These are phyloP conservation scores for Anguilla pacifica DNA, from an alignment of 2,797 vertebrate species.

Conservation along the genomic window DNA sequence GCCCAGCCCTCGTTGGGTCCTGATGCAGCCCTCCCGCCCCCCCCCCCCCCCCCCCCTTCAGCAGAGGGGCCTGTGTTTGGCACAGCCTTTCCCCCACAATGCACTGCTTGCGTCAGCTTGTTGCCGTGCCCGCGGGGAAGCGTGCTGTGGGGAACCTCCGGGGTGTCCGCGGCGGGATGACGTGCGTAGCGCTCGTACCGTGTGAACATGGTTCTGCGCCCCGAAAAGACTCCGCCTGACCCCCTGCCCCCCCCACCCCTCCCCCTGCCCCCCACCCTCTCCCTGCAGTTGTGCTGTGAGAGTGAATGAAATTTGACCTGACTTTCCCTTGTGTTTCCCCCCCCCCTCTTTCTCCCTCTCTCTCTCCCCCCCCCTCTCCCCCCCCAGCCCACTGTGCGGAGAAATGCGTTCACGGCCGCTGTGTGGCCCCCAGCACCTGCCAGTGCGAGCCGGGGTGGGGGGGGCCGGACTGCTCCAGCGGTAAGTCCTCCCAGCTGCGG, in stretches of 20 bases:
- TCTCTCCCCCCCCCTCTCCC: slow-evolving; percentile 56
- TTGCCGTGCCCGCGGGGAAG: neutral
- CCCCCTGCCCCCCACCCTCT: neutral
- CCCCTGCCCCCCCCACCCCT: neutral
- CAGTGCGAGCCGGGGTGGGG: slow-evolving; percentile 98
- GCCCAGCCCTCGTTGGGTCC: too few species aligned
- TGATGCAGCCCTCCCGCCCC: too few species aligned
- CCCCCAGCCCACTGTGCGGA: slow-evolving; percentile 89
- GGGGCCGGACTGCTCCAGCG: slow-evolving; percentile 94
- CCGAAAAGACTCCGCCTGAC: neutral
- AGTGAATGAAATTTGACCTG: slow-evolving; percentile 52
- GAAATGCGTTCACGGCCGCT: slow-evolving; percentile 93
- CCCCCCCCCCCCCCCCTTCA: too few species aligned
- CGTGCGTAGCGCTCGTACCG: neutral
- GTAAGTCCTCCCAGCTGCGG: slow-evolving; percentile 87
- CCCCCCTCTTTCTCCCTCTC: slow-evolving; percentile 46
- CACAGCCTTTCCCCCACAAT: neutral
- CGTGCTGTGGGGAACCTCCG: neutral
- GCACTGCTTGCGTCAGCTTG: neutral
- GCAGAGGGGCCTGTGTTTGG: too few species aligned
- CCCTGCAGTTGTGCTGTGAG: slow-evolving; percentile 29
- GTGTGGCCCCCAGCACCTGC: slow-evolving; percentile 97
- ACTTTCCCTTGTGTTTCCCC: slow-evolving; percentile 48
- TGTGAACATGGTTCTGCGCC: neutral
- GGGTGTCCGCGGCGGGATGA: neutral